Evolutionary conservation across 2,113 vertebrate genomes (phyloP).

Genomic region (Tetraodon nigroviridis): DNA sequence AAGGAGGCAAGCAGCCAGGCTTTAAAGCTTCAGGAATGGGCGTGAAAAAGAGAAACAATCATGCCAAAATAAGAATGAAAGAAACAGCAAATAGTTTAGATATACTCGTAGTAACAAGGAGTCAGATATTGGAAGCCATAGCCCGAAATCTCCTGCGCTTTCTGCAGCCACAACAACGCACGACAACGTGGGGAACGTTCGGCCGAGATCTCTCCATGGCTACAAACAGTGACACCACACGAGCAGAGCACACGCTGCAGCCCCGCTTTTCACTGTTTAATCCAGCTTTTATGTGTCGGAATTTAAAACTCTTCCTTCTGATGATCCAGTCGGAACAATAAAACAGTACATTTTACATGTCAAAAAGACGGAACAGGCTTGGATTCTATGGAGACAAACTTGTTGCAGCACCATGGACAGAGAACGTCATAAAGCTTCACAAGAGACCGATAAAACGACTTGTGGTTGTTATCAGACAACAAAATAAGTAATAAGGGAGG

Average conservation of each 20-base stretch:
- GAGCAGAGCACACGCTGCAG: conserved; percentile 18
- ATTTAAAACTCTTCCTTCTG: not conserved
- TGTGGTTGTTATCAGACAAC: not conserved
- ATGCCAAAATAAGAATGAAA: not conserved
- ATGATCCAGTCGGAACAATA: not conserved
- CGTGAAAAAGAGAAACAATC: not conserved
- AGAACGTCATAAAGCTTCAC: not conserved
- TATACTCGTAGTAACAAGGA: not conserved
- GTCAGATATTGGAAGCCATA: conserved; percentile 4
- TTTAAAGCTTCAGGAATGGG: not conserved
- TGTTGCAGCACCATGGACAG: not conserved
- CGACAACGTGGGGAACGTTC: conserved; percentile 2
- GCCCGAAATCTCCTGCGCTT: not conserved
- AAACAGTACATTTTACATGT: too few relatives aligned
- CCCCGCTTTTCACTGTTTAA: not conserved
- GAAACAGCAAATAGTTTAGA: not conserved
- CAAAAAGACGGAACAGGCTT: too few relatives aligned
- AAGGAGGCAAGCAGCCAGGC: not conserved
- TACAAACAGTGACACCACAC: conserved; percentile 52
- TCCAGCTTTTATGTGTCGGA: not conserved
- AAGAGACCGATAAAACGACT: not conserved
- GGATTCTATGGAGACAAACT: not conserved
- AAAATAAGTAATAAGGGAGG: not conserved
- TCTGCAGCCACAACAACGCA: not conserved
- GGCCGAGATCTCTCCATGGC: not conserved